Evolutionary conservation across 1,140 invertebrate species (phyloP).

Genomic region (Palaemon carinicauda): DNA sequence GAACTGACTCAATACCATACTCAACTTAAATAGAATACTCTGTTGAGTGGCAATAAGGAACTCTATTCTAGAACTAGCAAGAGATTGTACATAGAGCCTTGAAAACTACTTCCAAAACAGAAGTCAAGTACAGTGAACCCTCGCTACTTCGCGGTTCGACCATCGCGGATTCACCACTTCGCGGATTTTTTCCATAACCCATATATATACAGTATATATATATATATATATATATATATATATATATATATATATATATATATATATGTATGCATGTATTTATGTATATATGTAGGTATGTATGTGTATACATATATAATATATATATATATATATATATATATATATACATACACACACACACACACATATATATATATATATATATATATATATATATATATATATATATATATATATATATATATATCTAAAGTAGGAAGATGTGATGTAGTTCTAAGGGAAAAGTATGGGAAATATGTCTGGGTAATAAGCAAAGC

Average conservation of each 20-base stretch:
- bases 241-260: conserved; percentile 9
- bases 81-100: no score
- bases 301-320: neutral
- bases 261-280: neutral
- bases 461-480: no score
- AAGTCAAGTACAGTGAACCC: neutral
- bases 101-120: no score
- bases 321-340: conserved; percentile 6
- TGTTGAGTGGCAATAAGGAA: no score
- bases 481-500: no score
- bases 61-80: no score
- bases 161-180: neutral
- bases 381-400: neutral
- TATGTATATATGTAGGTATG: neutral
- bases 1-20: no score
- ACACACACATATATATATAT: neutral
- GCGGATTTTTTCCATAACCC: neutral
- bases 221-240: neutral
- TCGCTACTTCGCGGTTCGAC: neutral
- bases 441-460: no score
- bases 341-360: neutral
- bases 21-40: no score
- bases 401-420: neutral
- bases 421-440: neutral
- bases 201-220: no score